Conservation (phyloP, 2,113 vertebrate species). For the Cardinalis cardinalis region DNA sequence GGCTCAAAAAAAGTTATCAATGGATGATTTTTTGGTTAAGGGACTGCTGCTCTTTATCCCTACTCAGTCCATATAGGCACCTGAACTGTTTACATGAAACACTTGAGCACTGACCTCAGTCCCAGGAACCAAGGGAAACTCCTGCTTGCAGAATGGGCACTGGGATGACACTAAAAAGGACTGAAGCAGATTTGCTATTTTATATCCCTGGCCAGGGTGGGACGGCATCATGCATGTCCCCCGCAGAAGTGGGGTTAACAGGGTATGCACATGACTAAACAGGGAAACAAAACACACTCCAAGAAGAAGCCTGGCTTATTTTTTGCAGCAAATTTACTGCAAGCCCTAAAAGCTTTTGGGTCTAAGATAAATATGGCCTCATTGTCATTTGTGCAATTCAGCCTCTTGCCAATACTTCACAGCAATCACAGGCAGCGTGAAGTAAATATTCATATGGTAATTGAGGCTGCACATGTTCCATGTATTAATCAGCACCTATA, state of each 20-base stretch:
- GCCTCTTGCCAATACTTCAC: slow-evolving; percentile 30
- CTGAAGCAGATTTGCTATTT: neutral
- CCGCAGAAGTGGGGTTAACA: neutral
- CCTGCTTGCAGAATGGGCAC: fast-evolving
- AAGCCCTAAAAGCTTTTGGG: neutral
- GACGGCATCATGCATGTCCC: neutral
- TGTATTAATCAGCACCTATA: slow-evolving; percentile 59
- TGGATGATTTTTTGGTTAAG: neutral
- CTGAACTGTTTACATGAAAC: neutral
- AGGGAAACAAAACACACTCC: neutral
- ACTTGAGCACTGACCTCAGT: neutral
- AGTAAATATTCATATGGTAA: slow-evolving; percentile 52
- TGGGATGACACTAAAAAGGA: neutral
- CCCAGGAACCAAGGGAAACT: neutral
- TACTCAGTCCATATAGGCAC: neutral
- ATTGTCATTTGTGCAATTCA: slow-evolving; percentile 40
- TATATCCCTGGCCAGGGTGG: neutral
- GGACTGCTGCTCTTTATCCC: neutral
- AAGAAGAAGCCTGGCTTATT: slow-evolving; percentile 7
- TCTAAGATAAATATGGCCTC: slow-evolving; percentile 38
- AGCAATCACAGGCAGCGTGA: neutral
- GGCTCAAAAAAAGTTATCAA: neutral
- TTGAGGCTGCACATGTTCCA: slow-evolving; percentile 19
- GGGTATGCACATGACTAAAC: neutral
- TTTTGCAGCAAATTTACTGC: slow-evolving; percentile 19